phyloP scores from a whole-genome alignment of 2,888 invertebrate genomes.

The Netelia melanura region DNA sequence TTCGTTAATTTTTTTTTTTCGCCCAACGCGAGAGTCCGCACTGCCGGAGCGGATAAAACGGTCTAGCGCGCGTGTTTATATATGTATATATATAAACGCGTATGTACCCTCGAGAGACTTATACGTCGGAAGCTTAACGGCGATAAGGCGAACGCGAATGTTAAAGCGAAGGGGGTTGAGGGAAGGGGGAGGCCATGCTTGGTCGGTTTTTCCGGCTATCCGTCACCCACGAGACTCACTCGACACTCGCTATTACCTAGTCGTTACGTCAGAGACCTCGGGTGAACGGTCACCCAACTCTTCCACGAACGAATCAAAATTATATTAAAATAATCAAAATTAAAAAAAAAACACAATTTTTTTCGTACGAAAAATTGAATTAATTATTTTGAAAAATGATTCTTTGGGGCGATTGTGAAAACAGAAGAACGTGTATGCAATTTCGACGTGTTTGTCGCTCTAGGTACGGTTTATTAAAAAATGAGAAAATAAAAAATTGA shows the following conservation, averaged over 20 bases:
- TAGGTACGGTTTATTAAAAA: no score
- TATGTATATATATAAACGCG: slow-evolving; percentile 3
- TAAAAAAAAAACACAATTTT: not conserved
- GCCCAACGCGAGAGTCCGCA: slow-evolving; percentile 32
- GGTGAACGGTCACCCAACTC: not conserved
- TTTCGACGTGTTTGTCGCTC: no score
- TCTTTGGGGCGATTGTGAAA: no score
- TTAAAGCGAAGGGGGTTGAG: not conserved
- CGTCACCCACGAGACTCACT: slow-evolving; percentile 46
- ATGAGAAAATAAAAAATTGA: no score
- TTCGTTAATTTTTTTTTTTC: slow-evolving; percentile 46
- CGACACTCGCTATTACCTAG: not conserved
- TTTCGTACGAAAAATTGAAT: not conserved
- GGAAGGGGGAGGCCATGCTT: slow-evolving; percentile 28
- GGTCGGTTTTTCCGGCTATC: slow-evolving; percentile 56
- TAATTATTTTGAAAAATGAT: not conserved
- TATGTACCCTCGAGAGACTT: slow-evolving; percentile 46
- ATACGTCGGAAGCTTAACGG: slow-evolving; percentile 62
- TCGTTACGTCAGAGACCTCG: not conserved
- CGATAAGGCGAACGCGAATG: slow-evolving; percentile 50
- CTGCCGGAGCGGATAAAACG: slow-evolving; percentile 61
- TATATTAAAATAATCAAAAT: not conserved
- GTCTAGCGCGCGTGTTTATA: slow-evolving; percentile 31
- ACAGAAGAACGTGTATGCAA: no score
- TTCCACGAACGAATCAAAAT: not conserved